Base-by-base conservation (phyloP, 1,140 invertebrate species). In the Heliconius himera region DNA sequence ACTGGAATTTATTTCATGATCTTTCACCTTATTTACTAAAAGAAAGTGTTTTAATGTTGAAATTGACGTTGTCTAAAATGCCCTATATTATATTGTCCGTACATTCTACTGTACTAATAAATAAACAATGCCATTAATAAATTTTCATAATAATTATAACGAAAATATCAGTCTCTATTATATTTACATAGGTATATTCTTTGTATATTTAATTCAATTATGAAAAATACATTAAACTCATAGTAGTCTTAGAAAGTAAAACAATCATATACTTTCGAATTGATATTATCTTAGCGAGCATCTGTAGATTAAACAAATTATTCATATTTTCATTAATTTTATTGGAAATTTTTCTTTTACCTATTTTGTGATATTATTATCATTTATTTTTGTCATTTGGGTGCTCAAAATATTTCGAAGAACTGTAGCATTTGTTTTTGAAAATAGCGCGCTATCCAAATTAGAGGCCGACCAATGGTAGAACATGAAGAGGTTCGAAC, bases 21-120 rank as follows among this genome's bases (percentile, higher is more conserved):
- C 89, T 90, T 88, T 90, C 82, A 84, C 88, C 86, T 83, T 83
- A 85, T 86, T 89, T 89, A 85, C 81, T 82, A 82, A 89, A 89
- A 89, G 85, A 81, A 85, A 85, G 77, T 49, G 60, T 79, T 82
- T 81, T 81, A 77, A 81, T 74, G 70, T 73, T 36, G 41, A 77
- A 72, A 33, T 26, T 20, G 66, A 70, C 75, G 70, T 46, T 46
- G 41, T 71, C 46, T 38, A 56, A 71, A 36, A 38, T 70, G 41
- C 36, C 29, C 46, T 77, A 26, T 20, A 71, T 51, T 77, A 38
- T 20, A 71, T 51, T 74, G 8, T 76, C 60, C 70, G 33, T 56
- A 78, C 8, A 60, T 22, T 4, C 1, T 22, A 22, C 20, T 22
- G 3, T 22, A 22, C 20, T 22, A 60, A 60, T 22, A 22, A 60